These are phyloP conservation scores for Deilephila porcellus DNA, from an alignment of 2,888 invertebrate genomes.

Conservation along the genomic window DNA sequence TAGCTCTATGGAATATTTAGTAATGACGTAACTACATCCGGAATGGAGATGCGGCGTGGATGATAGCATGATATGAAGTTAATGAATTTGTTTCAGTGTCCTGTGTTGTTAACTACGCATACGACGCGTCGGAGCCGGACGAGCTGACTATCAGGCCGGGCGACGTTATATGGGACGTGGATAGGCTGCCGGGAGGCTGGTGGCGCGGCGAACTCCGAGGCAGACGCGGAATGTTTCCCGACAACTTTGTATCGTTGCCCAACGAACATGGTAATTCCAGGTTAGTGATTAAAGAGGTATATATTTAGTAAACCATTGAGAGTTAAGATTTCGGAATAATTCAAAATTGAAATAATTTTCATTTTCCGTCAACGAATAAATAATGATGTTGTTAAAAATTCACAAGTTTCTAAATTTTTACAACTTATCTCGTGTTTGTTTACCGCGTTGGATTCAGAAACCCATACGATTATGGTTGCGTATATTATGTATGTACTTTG, in stretches of 20 bases:
- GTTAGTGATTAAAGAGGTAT: constrained; percentile 51
- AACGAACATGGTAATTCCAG: constrained; percentile 70
- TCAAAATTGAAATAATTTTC: too few relatives aligned
- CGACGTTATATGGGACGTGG: constrained; percentile 92
- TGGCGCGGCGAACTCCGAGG: constrained; percentile 94
- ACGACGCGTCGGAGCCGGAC: constrained; percentile 93
- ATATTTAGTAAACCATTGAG: too few relatives aligned
- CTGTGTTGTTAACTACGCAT: constrained; percentile 94
- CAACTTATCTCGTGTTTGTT: too few relatives aligned
- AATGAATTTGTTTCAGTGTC: constrained; percentile 82
- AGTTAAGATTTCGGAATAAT: too few relatives aligned
- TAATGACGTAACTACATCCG: not conserved
- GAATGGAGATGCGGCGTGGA: not conserved
- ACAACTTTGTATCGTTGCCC: constrained; percentile 93
- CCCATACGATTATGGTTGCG: too few relatives aligned
- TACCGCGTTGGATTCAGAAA: too few relatives aligned
- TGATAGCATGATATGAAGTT: constrained; percentile 5
- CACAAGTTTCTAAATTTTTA: too few relatives aligned
- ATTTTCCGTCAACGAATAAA: too few relatives aligned
- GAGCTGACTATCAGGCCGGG: constrained; percentile 93
- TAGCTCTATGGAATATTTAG: not conserved
- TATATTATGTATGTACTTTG: not conserved
- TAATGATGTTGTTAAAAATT: too few relatives aligned
- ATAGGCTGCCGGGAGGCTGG: constrained; percentile 93
- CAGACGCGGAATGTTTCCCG: constrained; percentile 95